Evolutionary conservation across 2,888 invertebrate species (phyloP).

Genomic region (Pachliopta kotzebuea): DNA sequence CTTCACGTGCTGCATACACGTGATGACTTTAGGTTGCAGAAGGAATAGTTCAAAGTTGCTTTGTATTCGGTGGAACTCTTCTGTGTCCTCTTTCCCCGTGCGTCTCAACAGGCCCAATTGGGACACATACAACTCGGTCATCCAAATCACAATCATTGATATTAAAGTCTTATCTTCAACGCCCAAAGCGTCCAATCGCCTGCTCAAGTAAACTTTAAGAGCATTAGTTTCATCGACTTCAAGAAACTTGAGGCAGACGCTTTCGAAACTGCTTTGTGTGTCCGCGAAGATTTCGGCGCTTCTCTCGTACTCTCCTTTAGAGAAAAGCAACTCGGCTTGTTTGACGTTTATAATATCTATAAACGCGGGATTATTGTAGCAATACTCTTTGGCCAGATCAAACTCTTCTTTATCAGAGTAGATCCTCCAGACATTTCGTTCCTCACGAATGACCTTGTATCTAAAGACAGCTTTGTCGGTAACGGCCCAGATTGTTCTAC

Average conservation of each 20-base stretch:
- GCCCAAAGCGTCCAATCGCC: constrained; percentile 87
- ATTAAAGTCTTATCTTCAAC: constrained; percentile 91
- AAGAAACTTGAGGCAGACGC: constrained; percentile 94
- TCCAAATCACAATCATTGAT: constrained; percentile 96
- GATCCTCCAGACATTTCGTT: constrained; percentile 93
- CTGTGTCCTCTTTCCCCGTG: constrained; percentile 58
- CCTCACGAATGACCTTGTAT: constrained; percentile 91
- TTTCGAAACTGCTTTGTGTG: constrained; percentile 96
- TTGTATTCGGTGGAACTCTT: constrained; percentile 82
- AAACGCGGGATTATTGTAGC: constrained; percentile 88
- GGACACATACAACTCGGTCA: constrained; percentile 94
- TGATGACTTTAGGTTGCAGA: constrained; percentile 84
- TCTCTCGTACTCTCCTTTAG: constrained; percentile 86
- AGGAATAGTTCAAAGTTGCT: constrained; percentile 90
- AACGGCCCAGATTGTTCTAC: constrained; percentile 91
- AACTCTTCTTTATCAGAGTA: constrained; percentile 93
- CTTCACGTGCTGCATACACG: constrained; percentile 90
- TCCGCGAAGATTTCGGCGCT: constrained; percentile 95
- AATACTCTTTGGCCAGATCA: constrained; percentile 92
- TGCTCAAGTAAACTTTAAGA: constrained; percentile 91
- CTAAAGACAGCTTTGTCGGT: constrained; percentile 92
- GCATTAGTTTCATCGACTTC: constrained; percentile 90
- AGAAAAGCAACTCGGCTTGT: constrained; percentile 93
- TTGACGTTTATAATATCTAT: constrained; percentile 91
- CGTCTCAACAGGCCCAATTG: constrained; percentile 89